phyloP scores from a whole-genome alignment of 2,113 vertebrate genomes.

The Dryoscopus gambensis region DNA sequence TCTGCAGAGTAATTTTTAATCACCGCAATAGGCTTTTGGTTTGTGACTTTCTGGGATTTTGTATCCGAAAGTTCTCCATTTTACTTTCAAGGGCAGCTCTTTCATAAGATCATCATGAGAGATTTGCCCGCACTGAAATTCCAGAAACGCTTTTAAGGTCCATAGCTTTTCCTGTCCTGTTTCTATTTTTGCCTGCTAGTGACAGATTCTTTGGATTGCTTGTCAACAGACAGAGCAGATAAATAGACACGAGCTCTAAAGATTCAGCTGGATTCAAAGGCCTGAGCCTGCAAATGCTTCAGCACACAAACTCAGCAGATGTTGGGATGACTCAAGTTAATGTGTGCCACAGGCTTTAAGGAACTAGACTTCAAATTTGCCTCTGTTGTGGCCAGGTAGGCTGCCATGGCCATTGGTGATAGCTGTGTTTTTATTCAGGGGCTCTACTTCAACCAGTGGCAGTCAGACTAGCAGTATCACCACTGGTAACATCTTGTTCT shows the following conservation, averaged over 20 bases:
- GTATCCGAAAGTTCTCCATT: not conserved
- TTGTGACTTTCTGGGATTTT: not conserved
- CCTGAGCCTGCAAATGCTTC: not conserved
- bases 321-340: not conserved
- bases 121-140: not conserved
- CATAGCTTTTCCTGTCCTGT: not conserved
- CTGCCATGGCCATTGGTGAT: not conserved
- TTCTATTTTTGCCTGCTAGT: slow-evolving; percentile 20
- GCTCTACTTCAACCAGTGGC: not conserved
- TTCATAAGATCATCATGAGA: not conserved
- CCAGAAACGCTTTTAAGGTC: not conserved
- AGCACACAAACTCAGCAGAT: not conserved
- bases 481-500: not conserved
- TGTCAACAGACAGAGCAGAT: not conserved
- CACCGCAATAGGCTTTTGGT: not conserved
- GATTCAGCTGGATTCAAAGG: not conserved
- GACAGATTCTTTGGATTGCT: slow-evolving; percentile 22
- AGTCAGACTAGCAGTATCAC: not conserved
- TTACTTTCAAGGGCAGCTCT: not conserved
- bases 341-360: not conserved
- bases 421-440: not conserved
- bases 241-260: not conserved
- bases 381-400: not conserved
- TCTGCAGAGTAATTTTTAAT: not conserved
- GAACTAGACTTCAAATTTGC: not conserved